phyloP scores from a whole-genome alignment of 2,113 vertebrate species.

The Psettodes erumei region DNA sequence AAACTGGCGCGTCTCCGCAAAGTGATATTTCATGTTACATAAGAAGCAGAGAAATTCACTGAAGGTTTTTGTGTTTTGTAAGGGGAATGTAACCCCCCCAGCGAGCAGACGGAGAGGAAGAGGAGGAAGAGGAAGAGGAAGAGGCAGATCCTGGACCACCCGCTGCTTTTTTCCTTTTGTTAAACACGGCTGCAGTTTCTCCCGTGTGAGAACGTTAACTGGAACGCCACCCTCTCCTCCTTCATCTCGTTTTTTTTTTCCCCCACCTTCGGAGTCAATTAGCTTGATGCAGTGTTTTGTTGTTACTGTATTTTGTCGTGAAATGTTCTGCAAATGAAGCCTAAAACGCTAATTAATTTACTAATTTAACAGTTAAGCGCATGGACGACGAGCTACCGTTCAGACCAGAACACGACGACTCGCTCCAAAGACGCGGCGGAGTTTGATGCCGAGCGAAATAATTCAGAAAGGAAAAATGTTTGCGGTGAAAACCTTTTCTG shows the following conservation, averaged over 20 bases:
- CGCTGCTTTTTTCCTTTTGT: neutral
- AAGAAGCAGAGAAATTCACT: neutral
- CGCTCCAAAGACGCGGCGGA: too few species aligned
- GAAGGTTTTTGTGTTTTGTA: neutral
- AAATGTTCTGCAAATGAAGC: neutral
- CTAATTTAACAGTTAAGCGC: neutral
- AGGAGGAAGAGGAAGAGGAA: neutral
- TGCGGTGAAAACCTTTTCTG: too few species aligned
- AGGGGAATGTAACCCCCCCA: neutral
- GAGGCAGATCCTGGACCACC: neutral
- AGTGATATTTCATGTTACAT: neutral
- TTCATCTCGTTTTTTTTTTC: too few species aligned
- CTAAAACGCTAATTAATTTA: slow-evolving; percentile 1
- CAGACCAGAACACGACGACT: too few species aligned
- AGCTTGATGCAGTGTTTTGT: neutral
- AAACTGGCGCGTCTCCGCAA: neutral
- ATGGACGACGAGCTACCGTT: neutral
- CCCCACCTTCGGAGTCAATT: too few species aligned
- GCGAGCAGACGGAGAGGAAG: neutral
- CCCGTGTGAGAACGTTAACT: neutral
- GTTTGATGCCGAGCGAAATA: too few species aligned
- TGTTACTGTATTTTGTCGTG: neutral
- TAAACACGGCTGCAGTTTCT: neutral
- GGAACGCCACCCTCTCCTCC: neutral
- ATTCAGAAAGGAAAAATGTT: too few species aligned